Base-by-base conservation (phyloP, 2,888 invertebrate genomes). In the Heteromurus nitidus region DNA sequence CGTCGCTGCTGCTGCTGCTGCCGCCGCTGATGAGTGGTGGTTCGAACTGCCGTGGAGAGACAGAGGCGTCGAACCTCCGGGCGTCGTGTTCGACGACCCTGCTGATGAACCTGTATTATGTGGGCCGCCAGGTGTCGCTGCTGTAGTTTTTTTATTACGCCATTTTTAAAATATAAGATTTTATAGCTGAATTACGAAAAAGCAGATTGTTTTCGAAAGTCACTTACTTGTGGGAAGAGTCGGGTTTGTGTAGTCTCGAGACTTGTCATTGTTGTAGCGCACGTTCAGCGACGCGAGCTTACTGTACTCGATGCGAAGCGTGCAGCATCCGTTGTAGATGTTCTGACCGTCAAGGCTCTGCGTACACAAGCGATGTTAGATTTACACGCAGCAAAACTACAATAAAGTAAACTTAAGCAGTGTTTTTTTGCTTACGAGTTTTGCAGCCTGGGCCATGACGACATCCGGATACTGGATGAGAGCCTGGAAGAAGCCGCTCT, bases 181-280 rank as follows among this genome's bases (percentile, higher is more conserved):
- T 13, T 36, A 36, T 9, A 36, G 5, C 13, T 13, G 36, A 36
- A 36, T 36, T 9, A 5, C 13, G 13, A 36, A 36, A 36, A 36
- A 36, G 13, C 5, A 5, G 13, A 36, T n/a, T n/a, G n/a, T n/a
- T n/a, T n/a, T n/a, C n/a, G 47, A n/a, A n/a, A 47, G 13, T 3
- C 28, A 44, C 64, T 99, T 98, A 69, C 99, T 99, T 72, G 96
- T 96, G 5, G 99, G 99, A 89, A 99, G 93, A 89, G 95, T 95
- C 70, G 99, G 99, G 91, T 99, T 99, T 88, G 99, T 99, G 92
- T 98, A 99, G 91, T 99, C 99, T 83, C 99, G 93, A 84, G 97
- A 98, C 91, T 99, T 99, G 92, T 99, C 99, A 91, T 99, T 99
- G 92, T 99, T 99, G 92, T 98, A 99, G 90, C 98, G 98, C 88